phyloP scores from a whole-genome alignment of 2,797 vertebrate genomes.

The Linurgus olivaceus region DNA sequence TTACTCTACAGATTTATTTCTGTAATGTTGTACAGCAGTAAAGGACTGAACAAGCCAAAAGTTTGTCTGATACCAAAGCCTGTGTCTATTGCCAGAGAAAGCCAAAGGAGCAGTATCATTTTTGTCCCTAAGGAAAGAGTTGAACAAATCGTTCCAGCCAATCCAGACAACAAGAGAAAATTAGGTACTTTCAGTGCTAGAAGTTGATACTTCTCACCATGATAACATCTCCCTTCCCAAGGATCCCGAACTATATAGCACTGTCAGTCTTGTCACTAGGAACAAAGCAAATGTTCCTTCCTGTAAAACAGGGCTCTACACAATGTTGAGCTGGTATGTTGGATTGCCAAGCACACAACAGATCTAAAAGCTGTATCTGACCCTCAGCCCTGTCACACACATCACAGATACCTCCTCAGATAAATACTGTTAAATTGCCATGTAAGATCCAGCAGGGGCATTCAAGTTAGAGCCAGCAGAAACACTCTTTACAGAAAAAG shows the following conservation, averaged over 20 bases:
- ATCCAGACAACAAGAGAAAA: neutral
- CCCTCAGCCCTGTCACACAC: neutral
- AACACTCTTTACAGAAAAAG: neutral
- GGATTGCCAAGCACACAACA: neutral
- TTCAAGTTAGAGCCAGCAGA: neutral
- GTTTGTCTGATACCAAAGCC: neutral
- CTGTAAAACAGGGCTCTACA: neutral
- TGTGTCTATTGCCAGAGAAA: neutral
- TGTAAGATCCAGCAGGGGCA: neutral
- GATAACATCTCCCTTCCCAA: slow-evolving; percentile 9
- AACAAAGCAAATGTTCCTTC: neutral
- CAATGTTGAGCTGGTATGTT: neutral
- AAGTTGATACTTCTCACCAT: neutral
- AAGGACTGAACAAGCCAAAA: slow-evolving; percentile 1
- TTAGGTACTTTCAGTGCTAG: neutral
- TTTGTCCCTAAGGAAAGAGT: neutral
- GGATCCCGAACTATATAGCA: neutral
- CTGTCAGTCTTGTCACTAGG: neutral
- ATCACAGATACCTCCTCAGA: neutral
- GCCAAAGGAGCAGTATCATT: neutral
- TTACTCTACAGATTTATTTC: neutral
- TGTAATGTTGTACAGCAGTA: neutral
- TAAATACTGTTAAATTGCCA: neutral
- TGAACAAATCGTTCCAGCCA: neutral
- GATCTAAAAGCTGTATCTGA: neutral